phyloP scores from a whole-genome alignment of 2,888 invertebrate genomes.

The Sclerodermus sp. region DNA sequence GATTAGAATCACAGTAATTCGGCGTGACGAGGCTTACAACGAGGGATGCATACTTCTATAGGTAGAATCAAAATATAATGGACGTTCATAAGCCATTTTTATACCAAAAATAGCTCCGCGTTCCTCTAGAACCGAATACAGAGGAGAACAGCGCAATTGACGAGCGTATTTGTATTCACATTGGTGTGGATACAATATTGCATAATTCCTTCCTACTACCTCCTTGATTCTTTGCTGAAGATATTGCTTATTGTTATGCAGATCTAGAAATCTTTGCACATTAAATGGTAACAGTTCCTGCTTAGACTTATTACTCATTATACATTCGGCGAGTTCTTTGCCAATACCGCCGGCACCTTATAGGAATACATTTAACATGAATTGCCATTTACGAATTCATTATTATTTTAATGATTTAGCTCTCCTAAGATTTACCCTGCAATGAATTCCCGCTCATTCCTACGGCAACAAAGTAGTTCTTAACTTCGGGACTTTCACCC shows the following conservation, averaged over 20 bases:
- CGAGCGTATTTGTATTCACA: conserved; percentile 66
- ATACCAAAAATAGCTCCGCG: conserved; percentile 70
- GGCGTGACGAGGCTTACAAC: too few relatives aligned
- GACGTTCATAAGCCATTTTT: conserved; percentile 72
- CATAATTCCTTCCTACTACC: conserved; percentile 67
- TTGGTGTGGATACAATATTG: conserved; percentile 63
- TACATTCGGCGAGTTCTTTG: conserved; percentile 70
- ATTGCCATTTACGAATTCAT: neutral
- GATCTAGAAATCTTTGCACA: conserved; percentile 67
- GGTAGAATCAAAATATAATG: conserved; percentile 68
- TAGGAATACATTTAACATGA: neutral
- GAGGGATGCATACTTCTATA: conserved; percentile 57
- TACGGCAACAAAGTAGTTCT: conserved; percentile 73
- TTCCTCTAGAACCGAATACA: conserved; percentile 68
- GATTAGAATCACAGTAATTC: too few relatives aligned
- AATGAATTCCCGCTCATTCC: conserved; percentile 73
- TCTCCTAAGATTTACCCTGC: conserved; percentile 54
- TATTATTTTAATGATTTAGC: neutral
- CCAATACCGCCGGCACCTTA: conserved; percentile 71
- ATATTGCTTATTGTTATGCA: conserved; percentile 68
- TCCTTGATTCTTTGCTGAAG: conserved; percentile 67
- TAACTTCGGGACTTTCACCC: conserved; percentile 69
- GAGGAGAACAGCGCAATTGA: conserved; percentile 67
- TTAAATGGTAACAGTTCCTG: conserved; percentile 67
- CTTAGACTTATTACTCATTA: conserved; percentile 67